Percentiles rank a stretch among this genome's conserved stretches.
Conservation (phyloP, 2,113 vertebrate genomes). For the Struthio camelus region DNA sequence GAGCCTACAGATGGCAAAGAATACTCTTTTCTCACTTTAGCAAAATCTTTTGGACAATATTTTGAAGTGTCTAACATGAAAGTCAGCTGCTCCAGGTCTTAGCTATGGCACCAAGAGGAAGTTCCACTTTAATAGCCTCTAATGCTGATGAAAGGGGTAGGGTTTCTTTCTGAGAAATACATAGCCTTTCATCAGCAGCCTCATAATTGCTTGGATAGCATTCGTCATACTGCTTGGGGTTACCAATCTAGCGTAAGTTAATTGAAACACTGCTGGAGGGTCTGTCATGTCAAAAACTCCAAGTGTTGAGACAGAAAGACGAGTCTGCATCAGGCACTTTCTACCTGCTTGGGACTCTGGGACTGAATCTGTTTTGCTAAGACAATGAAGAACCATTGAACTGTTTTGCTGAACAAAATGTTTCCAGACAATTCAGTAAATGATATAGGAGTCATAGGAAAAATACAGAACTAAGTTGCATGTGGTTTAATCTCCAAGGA, state of each 20-base stretch:
- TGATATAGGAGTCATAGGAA: rapidly evolving
- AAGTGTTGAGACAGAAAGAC: background rate
- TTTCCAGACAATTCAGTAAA: background rate
- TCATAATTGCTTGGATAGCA: background rate
- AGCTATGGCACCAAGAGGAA: background rate
- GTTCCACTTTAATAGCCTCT: background rate
- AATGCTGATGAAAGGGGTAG: background rate
- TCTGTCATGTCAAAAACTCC: background rate
- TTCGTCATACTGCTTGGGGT: background rate
- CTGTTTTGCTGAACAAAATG: background rate
- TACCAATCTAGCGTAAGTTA: background rate
- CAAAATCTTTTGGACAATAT: background rate
- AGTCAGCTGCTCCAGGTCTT: background rate
- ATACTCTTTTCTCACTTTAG: background rate
- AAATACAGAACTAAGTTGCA: background rate
- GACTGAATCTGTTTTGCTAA: background rate
- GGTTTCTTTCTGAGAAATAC: background rate
- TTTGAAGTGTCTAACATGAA: background rate
- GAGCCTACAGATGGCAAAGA: background rate
- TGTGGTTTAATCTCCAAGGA: background rate
- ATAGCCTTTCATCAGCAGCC: background rate
- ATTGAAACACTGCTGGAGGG: background rate
- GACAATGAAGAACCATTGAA: background rate
- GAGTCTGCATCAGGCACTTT: background rate
- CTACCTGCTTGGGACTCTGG: background rate